These are phyloP conservation scores for Amblyjoppa proteus DNA, from an alignment of 2,888 invertebrate genomes.

Conservation along the genomic window DNA sequence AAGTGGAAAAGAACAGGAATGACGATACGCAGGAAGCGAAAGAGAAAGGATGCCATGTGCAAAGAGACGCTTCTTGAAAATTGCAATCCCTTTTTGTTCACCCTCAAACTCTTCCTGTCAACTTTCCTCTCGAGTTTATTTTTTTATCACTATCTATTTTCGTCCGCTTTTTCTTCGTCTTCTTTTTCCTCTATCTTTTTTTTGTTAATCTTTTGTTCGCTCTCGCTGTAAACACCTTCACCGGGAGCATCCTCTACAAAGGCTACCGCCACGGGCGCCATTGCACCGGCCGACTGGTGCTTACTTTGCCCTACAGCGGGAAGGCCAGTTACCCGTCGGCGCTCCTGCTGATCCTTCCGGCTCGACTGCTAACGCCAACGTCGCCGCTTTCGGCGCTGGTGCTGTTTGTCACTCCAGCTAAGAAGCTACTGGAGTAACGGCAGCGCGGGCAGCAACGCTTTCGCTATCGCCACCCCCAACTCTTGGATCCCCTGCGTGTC, in stretches of 20 bases:
- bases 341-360: neutral
- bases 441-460: constrained; percentile 42
- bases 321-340: constrained; percentile 14
- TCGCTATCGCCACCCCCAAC: constrained; percentile 24
- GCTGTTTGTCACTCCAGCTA: constrained; percentile 27
- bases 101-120: constrained; percentile 47
- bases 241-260: neutral
- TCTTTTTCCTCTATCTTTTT: neutral
- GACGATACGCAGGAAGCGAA: neutral
- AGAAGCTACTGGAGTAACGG: constrained; percentile 51
- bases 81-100: constrained; percentile 51
- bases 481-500: constrained; percentile 58
- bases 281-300: neutral
- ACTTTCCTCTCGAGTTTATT: constrained; percentile 7
- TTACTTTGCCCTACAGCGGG: constrained; percentile 13
- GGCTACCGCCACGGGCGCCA: neutral
- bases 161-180: neutral
- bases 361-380: neutral
- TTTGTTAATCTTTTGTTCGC: neutral
- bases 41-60: constrained; percentile 42
- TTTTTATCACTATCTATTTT: constrained; percentile 1
- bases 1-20: constrained; percentile 62
- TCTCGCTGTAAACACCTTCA: neutral
- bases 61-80: constrained; percentile 63
- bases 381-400: constrained; percentile 18